Percentiles rank a stretch among this genome's conserved stretches.
These are phyloP conservation scores for Drosophila ustulata DNA, from an alignment of 2,888 invertebrate species.

Conservation along the genomic window DNA sequence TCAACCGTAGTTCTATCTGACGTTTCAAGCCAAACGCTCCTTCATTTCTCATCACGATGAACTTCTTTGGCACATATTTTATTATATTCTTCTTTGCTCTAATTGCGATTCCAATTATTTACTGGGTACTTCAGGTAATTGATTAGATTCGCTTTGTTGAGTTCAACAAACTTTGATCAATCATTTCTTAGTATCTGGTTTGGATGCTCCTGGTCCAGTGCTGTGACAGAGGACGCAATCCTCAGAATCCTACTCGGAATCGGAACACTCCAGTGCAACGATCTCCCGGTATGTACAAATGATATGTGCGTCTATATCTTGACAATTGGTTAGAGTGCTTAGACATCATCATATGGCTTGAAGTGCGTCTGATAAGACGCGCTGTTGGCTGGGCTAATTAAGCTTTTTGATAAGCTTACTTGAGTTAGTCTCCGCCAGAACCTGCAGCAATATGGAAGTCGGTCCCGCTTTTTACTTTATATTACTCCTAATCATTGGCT, in stretches of 20 bases:
- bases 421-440: conserved; percentile 57
- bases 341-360: conserved; percentile 15
- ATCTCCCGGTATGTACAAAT: conserved; percentile 41
- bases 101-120: conserved; percentile 63
- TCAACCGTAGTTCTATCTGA: conserved; percentile 26
- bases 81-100: conserved; percentile 54
- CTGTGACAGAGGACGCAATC: conserved; percentile 26
- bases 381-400: conserved; percentile 31
- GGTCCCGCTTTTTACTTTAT: conserved; percentile 36
- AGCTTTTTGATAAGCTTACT: conserved; percentile 42
- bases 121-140: conserved; percentile 66
- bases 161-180: background rate
- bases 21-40: conserved; percentile 31
- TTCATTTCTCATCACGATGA: conserved; percentile 46
- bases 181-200: conserved; percentile 56
- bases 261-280: conserved; percentile 14
- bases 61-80: conserved; percentile 47
- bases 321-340: conserved; percentile 13
- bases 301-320: conserved; percentile 15
- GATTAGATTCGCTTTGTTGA: background rate
- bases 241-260: conserved; percentile 12
- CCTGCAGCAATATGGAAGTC: conserved; percentile 54
- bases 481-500: conserved; percentile 48
- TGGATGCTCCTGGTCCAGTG: conserved; percentile 60
- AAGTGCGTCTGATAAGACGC: conserved; percentile 50